Percentiles rank a stretch among this genome's conserved stretches.
Conservation (phyloP, 2,888 invertebrate genomes). For the Aricia artaxerxes region DNA sequence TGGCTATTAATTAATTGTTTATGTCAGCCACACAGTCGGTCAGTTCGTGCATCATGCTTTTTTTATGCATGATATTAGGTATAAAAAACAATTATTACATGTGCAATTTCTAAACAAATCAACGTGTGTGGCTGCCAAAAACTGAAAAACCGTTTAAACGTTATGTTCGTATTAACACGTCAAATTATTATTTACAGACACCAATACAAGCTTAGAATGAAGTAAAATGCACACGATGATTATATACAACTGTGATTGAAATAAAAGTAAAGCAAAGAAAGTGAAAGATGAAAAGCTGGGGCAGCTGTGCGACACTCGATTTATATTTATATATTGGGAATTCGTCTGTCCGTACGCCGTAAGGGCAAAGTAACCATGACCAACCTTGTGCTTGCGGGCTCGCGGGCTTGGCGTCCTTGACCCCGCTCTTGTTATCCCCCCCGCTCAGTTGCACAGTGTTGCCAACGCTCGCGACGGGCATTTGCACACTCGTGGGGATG, state of each 20-base stretch:
- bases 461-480: conserved; percentile 50
- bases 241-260: neutral
- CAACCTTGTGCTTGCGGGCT: conserved; percentile 65
- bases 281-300: conserved; percentile 25
- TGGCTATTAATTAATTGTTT: too few relatives aligned
- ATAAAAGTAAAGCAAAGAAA: conserved; percentile 22
- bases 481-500: conserved; percentile 53
- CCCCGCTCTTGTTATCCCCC: conserved; percentile 74
- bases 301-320: neutral
- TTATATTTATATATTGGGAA: neutral
- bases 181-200: neutral
- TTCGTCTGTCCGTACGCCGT: neutral
- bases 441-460: conserved; percentile 42
- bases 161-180: neutral
- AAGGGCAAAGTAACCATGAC: conserved; percentile 46
- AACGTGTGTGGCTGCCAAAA: neutral
- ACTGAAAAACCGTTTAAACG: neutral
- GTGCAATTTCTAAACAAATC: too few relatives aligned
- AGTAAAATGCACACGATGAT: neutral
- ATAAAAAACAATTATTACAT: too few relatives aligned
- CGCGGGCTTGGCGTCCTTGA: conserved; percentile 76
- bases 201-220: neutral
- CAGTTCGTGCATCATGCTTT: too few relatives aligned
- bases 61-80: too few relatives aligned
- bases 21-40: too few relatives aligned